Percentiles rank a stretch among this genome's conserved stretches.
Conservation (phyloP, 2,797 vertebrate species). For the Alcedo atthis region DNA sequence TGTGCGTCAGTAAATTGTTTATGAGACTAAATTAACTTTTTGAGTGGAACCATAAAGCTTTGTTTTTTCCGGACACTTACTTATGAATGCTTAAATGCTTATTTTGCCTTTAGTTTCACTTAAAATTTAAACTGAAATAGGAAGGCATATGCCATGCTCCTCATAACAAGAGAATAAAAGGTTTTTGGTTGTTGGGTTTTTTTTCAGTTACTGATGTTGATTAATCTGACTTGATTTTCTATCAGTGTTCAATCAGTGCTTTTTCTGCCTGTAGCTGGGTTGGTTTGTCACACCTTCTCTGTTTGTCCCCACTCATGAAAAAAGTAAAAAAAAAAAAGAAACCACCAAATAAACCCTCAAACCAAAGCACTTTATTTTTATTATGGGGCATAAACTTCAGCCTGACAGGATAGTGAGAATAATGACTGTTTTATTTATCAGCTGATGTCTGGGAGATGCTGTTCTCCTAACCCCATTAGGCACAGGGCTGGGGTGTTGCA, state of each 20-base stretch:
- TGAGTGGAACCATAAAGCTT: neutral
- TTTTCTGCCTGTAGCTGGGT: neutral
- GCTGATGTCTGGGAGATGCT: neutral
- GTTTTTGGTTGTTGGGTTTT: no score
- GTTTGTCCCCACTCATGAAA: neutral
- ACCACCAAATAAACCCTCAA: neutral
- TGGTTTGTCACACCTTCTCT: neutral
- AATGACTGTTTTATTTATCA: neutral
- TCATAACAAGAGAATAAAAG: neutral
- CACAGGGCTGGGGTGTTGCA: neutral
- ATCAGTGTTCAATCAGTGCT: neutral
- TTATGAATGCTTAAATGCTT: neutral
- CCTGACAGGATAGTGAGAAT: neutral
- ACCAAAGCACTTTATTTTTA: neutral
- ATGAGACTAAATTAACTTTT: neutral
- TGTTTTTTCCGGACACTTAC: neutral
- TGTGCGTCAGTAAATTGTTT: slow-evolving; percentile 19
- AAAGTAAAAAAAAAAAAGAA: neutral
- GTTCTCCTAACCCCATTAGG: neutral
- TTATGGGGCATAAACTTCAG: neutral
- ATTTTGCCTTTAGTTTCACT: neutral
- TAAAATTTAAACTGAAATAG: neutral
- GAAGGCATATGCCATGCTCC: neutral
- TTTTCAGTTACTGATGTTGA: neutral
- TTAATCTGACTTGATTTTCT: neutral